Conservation (phyloP, 2,888 invertebrate species). For the Aphodius granarius region DNA sequence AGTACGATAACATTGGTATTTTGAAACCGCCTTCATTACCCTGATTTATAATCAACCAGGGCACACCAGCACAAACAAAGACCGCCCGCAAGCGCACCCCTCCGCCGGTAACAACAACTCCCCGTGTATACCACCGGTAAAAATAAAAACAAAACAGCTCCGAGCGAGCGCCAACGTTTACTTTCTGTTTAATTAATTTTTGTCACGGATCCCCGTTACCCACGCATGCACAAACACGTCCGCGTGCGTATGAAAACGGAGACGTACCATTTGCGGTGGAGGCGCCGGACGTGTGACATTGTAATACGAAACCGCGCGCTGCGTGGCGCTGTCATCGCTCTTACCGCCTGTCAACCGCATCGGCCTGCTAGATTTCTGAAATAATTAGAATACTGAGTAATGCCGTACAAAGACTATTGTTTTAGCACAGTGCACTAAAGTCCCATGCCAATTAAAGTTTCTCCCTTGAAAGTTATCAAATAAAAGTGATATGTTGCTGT, state of each 20-base stretch:
- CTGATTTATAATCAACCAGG: background rate
- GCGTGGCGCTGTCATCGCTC: background rate
- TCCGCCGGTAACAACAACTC: background rate
- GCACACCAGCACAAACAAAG: background rate
- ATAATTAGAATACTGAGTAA: background rate
- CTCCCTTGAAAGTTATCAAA: no score
- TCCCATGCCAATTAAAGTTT: no score
- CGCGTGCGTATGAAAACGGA: background rate
- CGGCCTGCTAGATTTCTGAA: background rate
- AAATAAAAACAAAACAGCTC: background rate
- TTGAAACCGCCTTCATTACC: background rate
- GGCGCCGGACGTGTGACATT: constrained; percentile 5
- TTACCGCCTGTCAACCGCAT: background rate
- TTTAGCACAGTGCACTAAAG: background rate
- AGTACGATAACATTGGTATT: background rate
- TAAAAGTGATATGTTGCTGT: no score
- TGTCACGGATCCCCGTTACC: background rate
- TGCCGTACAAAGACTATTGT: background rate
- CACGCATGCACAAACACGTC: background rate
- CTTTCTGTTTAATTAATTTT: background rate
- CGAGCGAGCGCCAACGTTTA: background rate
- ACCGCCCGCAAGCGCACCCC: background rate
- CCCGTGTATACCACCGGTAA: background rate
- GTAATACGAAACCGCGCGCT: constrained; percentile 17
- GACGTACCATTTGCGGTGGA: background rate